phyloP scores from a whole-genome alignment of 2,797 vertebrate genomes.

The Petrocephalus sullivani region DNA sequence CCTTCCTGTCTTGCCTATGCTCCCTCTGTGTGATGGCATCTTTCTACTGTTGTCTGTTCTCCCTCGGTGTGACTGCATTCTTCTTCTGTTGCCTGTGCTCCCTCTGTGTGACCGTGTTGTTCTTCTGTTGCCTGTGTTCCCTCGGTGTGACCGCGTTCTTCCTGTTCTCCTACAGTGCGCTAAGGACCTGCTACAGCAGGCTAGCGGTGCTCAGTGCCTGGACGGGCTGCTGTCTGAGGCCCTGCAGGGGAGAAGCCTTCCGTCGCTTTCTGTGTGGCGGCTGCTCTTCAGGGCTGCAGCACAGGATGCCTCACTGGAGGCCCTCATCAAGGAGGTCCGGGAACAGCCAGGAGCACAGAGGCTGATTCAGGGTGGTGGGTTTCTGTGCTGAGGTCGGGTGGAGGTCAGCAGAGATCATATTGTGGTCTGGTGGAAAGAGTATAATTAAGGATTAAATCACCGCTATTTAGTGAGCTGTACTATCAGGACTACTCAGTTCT shows the following conservation, averaged over 20 bases:
- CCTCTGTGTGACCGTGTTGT: background rate
- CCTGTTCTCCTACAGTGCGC: constrained; percentile 14
- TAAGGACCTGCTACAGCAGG: constrained; percentile 41
- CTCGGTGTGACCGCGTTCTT: background rate
- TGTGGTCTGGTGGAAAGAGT: background rate
- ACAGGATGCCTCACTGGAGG: constrained; percentile 33
- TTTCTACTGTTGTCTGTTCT: background rate
- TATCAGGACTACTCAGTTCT: background rate
- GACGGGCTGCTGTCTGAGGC: constrained; percentile 46
- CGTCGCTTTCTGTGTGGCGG: constrained; percentile 54
- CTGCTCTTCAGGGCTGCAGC: constrained; percentile 48
- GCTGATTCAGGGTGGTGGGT: constrained; percentile 55
- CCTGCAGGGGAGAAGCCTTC: constrained; percentile 48
- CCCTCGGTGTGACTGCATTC: too few relatives aligned
- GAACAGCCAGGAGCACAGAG: constrained; percentile 45
- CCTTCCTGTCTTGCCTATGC: background rate
- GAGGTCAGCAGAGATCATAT: background rate
- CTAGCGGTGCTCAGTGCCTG: constrained; percentile 33
- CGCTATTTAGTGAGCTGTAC: background rate
- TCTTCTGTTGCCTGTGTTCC: background rate
- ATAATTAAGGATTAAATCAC: background rate
- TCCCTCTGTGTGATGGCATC: background rate
- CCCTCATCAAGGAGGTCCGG: constrained; percentile 53
- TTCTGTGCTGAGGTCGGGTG: background rate
- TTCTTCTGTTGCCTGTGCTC: background rate